Base-by-base conservation (phyloP, 2,888 invertebrate genomes). In the Chloroclystis v-ata region DNA sequence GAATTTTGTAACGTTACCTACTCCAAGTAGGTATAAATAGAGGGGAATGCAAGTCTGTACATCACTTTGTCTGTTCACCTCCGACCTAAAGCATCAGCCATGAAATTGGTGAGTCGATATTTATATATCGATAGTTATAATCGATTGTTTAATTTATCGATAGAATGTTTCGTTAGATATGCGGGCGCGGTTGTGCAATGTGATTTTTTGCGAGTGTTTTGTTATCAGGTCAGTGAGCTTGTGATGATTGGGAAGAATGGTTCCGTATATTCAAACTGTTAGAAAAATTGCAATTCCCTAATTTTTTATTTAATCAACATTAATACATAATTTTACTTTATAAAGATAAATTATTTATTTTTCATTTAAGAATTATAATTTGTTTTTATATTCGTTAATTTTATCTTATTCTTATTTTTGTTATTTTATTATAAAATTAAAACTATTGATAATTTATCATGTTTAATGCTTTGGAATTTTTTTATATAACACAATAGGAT, bases 81-180 rank as follows among this genome's bases (percentile, higher is more conserved):
- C 69, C 83, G 78, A 78, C 78, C 78, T 56, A 62, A 57, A 57
- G 62, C 61, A 68, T 49, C 56, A 52, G 68, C 64, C 65, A 85
- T 85, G 85, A 78, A 85, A 58, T 76, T 85, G 83, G 85, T 85
- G 67, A 84, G 85, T 80, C 45, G 45, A 52, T 47, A 39, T 33
- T 45, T 24, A 44, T 28, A 42, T 50, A 37, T 28, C 35, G 20
- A 35, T 56, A 20, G 14, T 33, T 33, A 7, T 30, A 25, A 2
- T 41, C 25, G 30, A 41, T 52, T 52, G 32, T 33, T 30, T 14
- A 2, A 2, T 53, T 48, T 51, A 52, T 61, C 54, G 51, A 52
- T 56, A 51, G 48, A 16, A 12, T 13, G 14, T 37, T 13, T 33
- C 30, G n/a, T 47, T 41, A 11, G 43, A 54, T 48, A 16, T 43